Evolutionary conservation across 2,797 vertebrate species (phyloP).

Genomic region (Anabas testudineus): DNA sequence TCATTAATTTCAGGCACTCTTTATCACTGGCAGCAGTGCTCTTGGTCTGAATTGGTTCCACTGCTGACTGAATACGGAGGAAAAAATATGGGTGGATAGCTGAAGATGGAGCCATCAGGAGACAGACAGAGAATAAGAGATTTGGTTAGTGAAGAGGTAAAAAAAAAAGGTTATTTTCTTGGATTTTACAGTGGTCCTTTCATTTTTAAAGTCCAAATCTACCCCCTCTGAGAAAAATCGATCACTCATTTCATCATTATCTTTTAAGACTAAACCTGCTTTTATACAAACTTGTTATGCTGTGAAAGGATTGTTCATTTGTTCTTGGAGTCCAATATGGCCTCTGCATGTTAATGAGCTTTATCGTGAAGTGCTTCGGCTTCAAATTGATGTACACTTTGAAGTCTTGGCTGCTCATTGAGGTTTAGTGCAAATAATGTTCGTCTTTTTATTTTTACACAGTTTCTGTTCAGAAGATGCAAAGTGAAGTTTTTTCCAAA

Average conservation of each 20-base stretch:
- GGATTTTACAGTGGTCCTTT: not conserved
- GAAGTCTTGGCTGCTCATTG: constrained; percentile 30
- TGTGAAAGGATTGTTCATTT: constrained; percentile 37
- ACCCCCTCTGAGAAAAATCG: not conserved
- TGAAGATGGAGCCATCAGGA: constrained; percentile 16
- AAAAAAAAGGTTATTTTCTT: not conserved
- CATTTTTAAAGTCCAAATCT: not conserved
- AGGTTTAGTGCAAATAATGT: not conserved
- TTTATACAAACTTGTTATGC: constrained; percentile 15
- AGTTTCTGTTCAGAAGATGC: not conserved
- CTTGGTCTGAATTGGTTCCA: constrained; percentile 46
- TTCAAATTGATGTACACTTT: constrained; percentile 39
- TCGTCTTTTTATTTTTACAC: not conserved
- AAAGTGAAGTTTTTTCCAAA: too few species aligned
- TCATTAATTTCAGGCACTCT: constrained; percentile 65
- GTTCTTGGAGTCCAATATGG: constrained; percentile 23
- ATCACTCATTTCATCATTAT: constrained; percentile 12
- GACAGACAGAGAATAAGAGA: not conserved
- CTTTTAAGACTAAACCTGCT: not conserved
- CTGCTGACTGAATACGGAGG: constrained; percentile 14
- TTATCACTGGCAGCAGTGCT: constrained; percentile 39
- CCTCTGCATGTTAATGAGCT: constrained; percentile 37
- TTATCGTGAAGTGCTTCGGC: constrained; percentile 50
- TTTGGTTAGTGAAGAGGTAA: not conserved
- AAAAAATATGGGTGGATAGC: constrained; percentile 4